Base-by-base conservation (phyloP, 2,888 invertebrate species). In the Linyphia triangularis region DNA sequence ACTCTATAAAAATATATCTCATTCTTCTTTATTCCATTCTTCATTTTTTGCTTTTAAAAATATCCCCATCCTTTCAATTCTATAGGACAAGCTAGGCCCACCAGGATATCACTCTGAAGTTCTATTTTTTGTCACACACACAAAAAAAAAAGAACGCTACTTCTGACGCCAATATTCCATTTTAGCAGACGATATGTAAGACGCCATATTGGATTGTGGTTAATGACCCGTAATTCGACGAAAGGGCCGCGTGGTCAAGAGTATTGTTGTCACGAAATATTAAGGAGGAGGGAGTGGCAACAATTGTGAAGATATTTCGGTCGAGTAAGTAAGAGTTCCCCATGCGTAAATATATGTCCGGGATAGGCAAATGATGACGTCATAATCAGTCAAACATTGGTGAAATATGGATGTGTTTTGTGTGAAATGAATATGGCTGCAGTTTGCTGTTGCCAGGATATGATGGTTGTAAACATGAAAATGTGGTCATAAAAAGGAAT, bases 1-100 rank as follows among this genome's bases (percentile, higher is more conserved):
- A 73, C 65, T 86, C 79, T 65, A 86, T 86, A 86, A 86, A 86
- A 86, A 86, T 86, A 86, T 86, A 72, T 73, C 85, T 72, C 70
- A 85, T 78, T 79, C 70, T 86, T 79, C 30, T 82, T 63, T 59
- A 63, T 63, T 82, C 43, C 7, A 7, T 19, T 13, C 70, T 26
- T 26, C 61, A 26, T 7, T 9, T 5, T 9, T 6, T 26, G 40
- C 70, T 43, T 70, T 24, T 22, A 65, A 70, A 70, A 43, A 70
- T 40, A 43, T 70, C 7, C 16, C 40, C 40, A 22, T 26, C 40
- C 22, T 70, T 67, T 33, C 33, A 16, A 22, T 61, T 9, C 0
- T n/a, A 51, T 51, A 16, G 26, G 26, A 7, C 59, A 28, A 2
- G 28, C 63, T 30, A 65, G 43, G 72, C 24, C 61, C 75, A 24